Conservation (phyloP, 2,113 vertebrate genomes). For the Archocentrus centrarchus region DNA sequence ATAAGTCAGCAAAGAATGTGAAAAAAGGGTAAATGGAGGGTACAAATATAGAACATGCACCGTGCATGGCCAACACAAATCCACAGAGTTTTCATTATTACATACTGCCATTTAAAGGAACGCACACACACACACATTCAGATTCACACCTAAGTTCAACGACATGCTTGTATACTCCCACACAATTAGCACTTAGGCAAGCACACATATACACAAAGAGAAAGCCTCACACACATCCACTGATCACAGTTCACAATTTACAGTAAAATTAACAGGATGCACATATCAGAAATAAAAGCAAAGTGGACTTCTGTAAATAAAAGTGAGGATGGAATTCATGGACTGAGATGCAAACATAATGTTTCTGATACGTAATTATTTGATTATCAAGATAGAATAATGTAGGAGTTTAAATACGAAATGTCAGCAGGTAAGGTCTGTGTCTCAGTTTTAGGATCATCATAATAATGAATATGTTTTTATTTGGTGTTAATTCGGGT, state of each 20-base stretch:
- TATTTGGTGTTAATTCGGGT: neutral
- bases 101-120: slow-evolving; percentile 26
- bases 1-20: neutral
- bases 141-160: slow-evolving; percentile 6
- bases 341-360: neutral
- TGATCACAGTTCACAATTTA: slow-evolving; percentile 17
- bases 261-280: slow-evolving; percentile 12
- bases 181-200: neutral
- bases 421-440: neutral
- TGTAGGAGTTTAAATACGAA: neutral
- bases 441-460: neutral
- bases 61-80: slow-evolving; percentile 19
- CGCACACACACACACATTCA: neutral
- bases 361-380: neutral
- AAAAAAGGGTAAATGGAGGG: slow-evolving; percentile 4
- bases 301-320: neutral
- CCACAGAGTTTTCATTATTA: slow-evolving; percentile 1
- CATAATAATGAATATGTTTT: neutral
- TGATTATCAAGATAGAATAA: neutral
- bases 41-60: slow-evolving; percentile 36
- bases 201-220: neutral
- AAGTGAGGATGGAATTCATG: neutral
- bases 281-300: slow-evolving; percentile 4
- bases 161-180: slow-evolving; percentile 12
- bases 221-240: neutral